Evolutionary conservation across 2,888 invertebrate genomes (phyloP).

Genomic region (Apotomis turbidana): DNA sequence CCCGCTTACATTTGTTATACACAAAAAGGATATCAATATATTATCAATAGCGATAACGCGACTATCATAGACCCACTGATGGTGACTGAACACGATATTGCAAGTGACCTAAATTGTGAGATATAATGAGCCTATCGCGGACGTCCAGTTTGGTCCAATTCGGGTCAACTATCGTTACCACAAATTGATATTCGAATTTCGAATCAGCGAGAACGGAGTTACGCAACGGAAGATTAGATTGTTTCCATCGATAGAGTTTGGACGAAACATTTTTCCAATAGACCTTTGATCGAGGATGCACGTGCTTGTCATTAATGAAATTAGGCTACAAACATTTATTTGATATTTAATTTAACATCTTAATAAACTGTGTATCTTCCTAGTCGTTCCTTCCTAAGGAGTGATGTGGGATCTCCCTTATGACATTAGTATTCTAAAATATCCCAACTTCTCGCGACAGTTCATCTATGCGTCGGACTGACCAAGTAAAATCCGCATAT

Average conservation of each 20-base stretch:
- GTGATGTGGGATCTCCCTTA: no score
- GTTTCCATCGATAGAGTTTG: conserved; percentile 1
- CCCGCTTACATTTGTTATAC: no score
- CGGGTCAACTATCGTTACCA: conserved; percentile 47
- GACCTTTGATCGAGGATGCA: not conserved
- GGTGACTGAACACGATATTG: not conserved
- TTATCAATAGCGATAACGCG: no score
- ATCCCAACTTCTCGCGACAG: no score
- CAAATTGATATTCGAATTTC: conserved; percentile 50
- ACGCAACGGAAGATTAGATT: conserved; percentile 19
- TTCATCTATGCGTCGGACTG: no score
- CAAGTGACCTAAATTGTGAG: conserved; percentile 25
- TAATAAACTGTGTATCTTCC: no score
- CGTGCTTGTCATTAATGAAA: conserved; percentile 15
- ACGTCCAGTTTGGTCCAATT: conserved; percentile 41
- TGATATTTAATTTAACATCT: not conserved
- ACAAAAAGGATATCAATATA: no score
- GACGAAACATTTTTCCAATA: not conserved
- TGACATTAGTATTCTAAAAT: no score
- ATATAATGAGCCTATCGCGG: conserved; percentile 20
- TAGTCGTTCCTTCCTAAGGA: no score
- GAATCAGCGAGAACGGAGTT: conserved; percentile 44
- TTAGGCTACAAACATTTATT: not conserved
- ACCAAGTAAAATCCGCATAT: no score
- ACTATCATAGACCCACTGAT: no score